A percentile compares a stretch with the other conserved stretches of the same genome.
Evolutionary conservation across 1,140 invertebrate genomes (phyloP).

Genomic region (Danaus melanippus): DNA sequence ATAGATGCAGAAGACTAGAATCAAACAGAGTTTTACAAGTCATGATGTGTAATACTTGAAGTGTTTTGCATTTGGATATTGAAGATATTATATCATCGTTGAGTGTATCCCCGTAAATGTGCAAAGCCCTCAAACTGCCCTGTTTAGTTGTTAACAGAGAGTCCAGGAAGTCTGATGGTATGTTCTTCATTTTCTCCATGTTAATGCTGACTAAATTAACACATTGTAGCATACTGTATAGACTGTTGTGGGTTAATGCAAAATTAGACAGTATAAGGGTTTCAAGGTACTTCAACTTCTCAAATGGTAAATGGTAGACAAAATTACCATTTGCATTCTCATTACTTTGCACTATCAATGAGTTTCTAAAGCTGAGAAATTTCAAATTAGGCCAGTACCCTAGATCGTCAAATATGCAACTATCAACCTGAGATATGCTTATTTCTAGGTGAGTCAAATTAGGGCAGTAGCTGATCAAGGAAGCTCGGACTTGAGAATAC

Average conservation of each 20-base stretch:
- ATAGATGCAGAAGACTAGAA: conserved; percentile 63
- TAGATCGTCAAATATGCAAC: conserved; percentile 69
- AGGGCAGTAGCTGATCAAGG: conserved; percentile 66
- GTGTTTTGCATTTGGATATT: conserved; percentile 60
- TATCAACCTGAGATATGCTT: conserved; percentile 70
- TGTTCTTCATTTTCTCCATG: conserved; percentile 73
- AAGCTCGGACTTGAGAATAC: conserved; percentile 67
- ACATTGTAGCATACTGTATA: conserved; percentile 67
- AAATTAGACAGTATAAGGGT: conserved; percentile 68
- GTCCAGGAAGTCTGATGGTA: conserved; percentile 65
- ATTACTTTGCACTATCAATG: conserved; percentile 60
- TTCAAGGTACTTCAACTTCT: conserved; percentile 60
- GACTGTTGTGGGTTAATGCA: conserved; percentile 61
- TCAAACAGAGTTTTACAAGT: conserved; percentile 71
- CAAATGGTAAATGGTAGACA: conserved; percentile 67
- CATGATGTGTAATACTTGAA: conserved; percentile 67
- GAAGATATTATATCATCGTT: conserved; percentile 67
- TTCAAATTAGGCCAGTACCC: conserved; percentile 66
- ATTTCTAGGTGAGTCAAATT: conserved; percentile 71
- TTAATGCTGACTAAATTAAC: conserved; percentile 64
- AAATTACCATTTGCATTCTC: conserved; percentile 64
- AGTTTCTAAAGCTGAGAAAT: conserved; percentile 70
- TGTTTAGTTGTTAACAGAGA: conserved; percentile 60
- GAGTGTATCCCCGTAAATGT: conserved; percentile 69
- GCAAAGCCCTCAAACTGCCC: conserved; percentile 53